Base-by-base conservation (phyloP, 2,888 invertebrate species). In the Cheilosia pagana region DNA sequence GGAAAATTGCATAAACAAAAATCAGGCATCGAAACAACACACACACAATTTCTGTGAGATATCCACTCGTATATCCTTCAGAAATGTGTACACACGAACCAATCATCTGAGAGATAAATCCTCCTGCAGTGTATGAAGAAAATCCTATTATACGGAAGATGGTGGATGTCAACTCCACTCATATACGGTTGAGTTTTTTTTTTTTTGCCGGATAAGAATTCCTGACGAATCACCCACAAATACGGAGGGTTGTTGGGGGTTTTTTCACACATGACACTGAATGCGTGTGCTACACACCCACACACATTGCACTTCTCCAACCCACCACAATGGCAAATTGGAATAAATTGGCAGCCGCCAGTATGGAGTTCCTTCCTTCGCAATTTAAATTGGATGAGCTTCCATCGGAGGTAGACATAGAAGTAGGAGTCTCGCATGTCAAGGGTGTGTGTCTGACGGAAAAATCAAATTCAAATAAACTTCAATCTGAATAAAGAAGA, bases 321-420 rank as follows among this genome's bases (percentile, higher is more conserved):
- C 16, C 57, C 19, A 23, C 23, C 8, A 50, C 12, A 45, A 16
- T 19, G 43, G 31, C 35, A 63, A 74, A 74, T 74, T 74, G 48
- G 25, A 57, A 63, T 74, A 74, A 74, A 74, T 74, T 74, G 74
- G 55, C 74, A 67, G 57, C 65, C 48, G 19, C 16, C 41, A 45
- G 45, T 65, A 65, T 23, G 10, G 25, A 59, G 59, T 60, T 60
- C 43, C 48, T 71, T 71, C 70, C 60, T 72, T 72, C 52, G 21
- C 43, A 62, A 48, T 57, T 74, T 63, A 74, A 74, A 74, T 74
- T 74, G 74, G 55, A 74, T 74, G 74, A 74, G 55, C 63, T 53
- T n/a, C 25, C 8, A 19, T n/a, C n/a, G n/a, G 45, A 45, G 74
- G 63, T 55, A 60, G 71, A 55, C 55, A 65, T 25, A 48, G 48